Evolutionary conservation across 2,888 invertebrate species (phyloP).

Genomic region (Phasia obesa): DNA sequence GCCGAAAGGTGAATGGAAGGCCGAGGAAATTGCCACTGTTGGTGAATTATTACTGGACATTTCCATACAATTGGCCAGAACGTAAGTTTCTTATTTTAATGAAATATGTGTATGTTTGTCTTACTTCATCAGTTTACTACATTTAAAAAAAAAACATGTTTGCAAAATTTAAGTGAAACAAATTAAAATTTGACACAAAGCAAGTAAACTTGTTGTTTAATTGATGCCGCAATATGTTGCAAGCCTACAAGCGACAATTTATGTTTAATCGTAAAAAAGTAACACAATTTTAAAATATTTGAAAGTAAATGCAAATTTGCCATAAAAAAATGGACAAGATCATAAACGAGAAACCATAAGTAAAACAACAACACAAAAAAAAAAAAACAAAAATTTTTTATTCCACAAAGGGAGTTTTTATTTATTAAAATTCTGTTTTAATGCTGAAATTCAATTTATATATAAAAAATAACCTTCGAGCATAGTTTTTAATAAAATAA

Average conservation of each 20-base stretch:
- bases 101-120: not conserved
- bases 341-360: not conserved
- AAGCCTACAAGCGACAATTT: conserved; percentile 54
- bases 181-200: not conserved
- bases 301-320: conserved; percentile 51
- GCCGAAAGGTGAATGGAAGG: conserved; percentile 91
- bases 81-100: conserved; percentile 84
- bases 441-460: not conserved
- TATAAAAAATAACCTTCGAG: not conserved
- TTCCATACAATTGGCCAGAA: conserved; percentile 91
- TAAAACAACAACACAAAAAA: not conserved
- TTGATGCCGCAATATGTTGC: conserved; percentile 19
- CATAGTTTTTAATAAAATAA: too few relatives aligned
- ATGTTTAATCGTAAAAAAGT: conserved; percentile 22
- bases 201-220: not conserved
- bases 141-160: too few relatives aligned
- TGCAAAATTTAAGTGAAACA: not conserved
- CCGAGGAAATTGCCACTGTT: conserved; percentile 92
- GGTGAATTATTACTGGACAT: conserved; percentile 93
- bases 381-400: too few relatives aligned
- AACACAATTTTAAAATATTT: conserved; percentile 8
- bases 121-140: not conserved
- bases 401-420: too few relatives aligned
- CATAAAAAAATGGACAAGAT: not conserved
- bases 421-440: too few relatives aligned